phyloP scores from a whole-genome alignment of 2,113 vertebrate genomes.

The Oreotragus oreotragus region DNA sequence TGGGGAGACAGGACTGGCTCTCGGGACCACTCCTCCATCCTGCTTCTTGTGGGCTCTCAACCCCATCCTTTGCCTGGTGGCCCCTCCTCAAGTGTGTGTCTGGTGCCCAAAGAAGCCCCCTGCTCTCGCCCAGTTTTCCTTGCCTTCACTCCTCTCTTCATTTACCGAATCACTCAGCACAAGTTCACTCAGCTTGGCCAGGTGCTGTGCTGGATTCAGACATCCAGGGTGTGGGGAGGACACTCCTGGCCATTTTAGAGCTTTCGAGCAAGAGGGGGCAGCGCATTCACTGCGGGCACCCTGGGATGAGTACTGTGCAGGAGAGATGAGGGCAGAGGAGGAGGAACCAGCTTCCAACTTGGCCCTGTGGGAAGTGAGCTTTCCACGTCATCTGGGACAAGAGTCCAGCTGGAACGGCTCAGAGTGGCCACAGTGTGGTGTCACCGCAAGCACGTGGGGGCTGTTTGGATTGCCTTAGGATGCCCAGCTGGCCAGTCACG shows the following conservation, averaged over 20 bases:
- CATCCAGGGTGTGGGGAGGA: neutral
- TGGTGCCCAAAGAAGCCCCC: neutral
- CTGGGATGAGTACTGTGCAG: neutral
- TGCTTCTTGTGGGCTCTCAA: neutral
- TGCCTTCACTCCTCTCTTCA: neutral
- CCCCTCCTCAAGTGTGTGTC: neutral
- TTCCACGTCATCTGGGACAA: neutral
- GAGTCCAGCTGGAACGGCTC: neutral
- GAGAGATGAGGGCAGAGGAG: neutral
- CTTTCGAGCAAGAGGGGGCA: neutral
- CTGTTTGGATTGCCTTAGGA: neutral
- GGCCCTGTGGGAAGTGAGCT: neutral
- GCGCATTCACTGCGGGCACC: neutral
- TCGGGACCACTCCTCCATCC: neutral
- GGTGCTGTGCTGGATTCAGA: neutral
- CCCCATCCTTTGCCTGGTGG: neutral
- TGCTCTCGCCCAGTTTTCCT: neutral
- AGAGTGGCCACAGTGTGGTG: neutral
- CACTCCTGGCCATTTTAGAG: neutral
- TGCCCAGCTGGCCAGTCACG: neutral
- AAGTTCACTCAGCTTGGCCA: neutral
- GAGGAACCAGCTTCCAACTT: neutral
- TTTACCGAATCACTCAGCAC: neutral
- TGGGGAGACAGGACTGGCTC: neutral
- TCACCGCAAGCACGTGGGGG: neutral